Conservation (phyloP, 2,797 vertebrate genomes). For the Syndactyla subalaris region DNA sequence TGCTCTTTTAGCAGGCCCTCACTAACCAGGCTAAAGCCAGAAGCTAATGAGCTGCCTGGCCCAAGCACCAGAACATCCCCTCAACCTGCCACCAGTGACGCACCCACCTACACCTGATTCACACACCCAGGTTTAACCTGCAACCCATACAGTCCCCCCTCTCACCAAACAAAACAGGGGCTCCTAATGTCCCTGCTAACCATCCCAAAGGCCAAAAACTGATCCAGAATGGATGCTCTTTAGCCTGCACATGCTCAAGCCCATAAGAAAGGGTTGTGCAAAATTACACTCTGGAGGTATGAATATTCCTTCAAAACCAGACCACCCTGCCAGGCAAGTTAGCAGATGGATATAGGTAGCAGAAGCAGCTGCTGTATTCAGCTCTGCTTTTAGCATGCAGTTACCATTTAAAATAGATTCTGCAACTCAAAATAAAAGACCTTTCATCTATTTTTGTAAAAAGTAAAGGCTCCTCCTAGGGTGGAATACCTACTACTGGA, state of each 20-base stretch:
- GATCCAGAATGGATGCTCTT: neutral
- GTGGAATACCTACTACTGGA: slow-evolving; percentile 46
- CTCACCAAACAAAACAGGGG: neutral
- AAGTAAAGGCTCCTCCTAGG: neutral
- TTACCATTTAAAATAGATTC: slow-evolving; percentile 41
- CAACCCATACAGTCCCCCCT: neutral
- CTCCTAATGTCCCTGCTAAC: neutral
- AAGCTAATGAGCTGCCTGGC: slow-evolving; percentile 77
- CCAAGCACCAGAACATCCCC: slow-evolving; percentile 49
- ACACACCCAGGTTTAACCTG: neutral
- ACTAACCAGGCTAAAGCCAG: slow-evolving; percentile 67
- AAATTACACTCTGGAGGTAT: neutral
- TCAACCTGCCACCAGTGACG: slow-evolving; percentile 6
- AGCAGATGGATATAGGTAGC: slow-evolving; percentile 48
- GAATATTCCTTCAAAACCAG: slow-evolving; percentile 38
- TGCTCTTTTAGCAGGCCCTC: slow-evolving; percentile 75
- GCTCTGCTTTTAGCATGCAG: neutral
- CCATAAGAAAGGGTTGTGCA: neutral
- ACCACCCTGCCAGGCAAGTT: slow-evolving; percentile 40
- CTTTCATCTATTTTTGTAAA: slow-evolving; percentile 37
- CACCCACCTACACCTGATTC: neutral
- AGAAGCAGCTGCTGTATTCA: neutral
- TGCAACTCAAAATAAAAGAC: slow-evolving; percentile 39
- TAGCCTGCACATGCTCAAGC: neutral
- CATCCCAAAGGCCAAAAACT: neutral